Evolutionary conservation across 2,888 invertebrate species (phyloP).

Genomic region (Apodemia zela): DNA sequence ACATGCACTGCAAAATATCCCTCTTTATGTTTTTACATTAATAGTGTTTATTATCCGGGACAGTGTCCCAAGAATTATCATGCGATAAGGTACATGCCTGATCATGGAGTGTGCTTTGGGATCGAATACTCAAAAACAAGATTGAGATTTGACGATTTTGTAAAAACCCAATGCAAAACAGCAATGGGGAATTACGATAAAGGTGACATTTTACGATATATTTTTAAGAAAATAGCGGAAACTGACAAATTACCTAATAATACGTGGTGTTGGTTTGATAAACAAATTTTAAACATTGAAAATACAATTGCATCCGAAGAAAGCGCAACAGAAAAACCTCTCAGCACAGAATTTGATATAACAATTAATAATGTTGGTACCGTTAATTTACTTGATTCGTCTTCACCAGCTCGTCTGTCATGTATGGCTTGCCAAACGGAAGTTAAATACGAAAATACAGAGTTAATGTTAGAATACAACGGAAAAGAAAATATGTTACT

Average conservation of each 20-base stretch:
- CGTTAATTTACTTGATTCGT: conserved; percentile 43
- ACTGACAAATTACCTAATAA: conserved; percentile 41
- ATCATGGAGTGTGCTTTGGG: conserved; percentile 59
- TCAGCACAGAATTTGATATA: conserved; percentile 36
- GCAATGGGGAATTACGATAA: conserved; percentile 47
- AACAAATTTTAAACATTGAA: neutral
- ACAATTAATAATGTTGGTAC: conserved; percentile 55
- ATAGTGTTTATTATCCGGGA: conserved; percentile 53
- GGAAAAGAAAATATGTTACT: conserved; percentile 50
- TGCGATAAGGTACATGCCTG: conserved; percentile 53
- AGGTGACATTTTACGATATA: conserved; percentile 46
- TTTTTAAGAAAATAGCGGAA: conserved; percentile 57
- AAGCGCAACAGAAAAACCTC: neutral
- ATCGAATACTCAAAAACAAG: conserved; percentile 49
- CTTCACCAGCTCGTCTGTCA: conserved; percentile 34
- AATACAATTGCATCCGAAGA: neutral
- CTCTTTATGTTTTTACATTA: conserved; percentile 61
- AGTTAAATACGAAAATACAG: conserved; percentile 48
- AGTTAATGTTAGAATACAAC: conserved; percentile 57
- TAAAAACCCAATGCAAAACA: conserved; percentile 44
- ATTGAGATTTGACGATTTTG: conserved; percentile 49
- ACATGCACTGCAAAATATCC: conserved; percentile 52
- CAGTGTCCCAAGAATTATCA: conserved; percentile 61
- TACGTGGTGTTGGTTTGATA: conserved; percentile 60
- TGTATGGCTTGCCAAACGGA: conserved; percentile 67